Evolutionary conservation across 2,797 vertebrate genomes (phyloP), one percentile per base, ranked within the genome.

Genomic region (Aeoliscus strigatus): DNA sequence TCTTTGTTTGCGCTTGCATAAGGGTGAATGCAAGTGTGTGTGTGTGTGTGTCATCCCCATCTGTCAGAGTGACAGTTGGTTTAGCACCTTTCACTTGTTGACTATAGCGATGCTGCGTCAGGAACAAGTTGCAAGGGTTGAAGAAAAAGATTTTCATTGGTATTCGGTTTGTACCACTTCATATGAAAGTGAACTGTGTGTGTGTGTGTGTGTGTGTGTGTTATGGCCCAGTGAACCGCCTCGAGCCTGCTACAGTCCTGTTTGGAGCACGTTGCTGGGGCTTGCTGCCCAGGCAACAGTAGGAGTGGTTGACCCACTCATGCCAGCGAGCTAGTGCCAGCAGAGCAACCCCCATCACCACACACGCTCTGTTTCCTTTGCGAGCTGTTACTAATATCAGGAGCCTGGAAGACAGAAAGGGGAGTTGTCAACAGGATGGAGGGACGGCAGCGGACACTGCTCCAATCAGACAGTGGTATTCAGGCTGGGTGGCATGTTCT

Each of bases 1-100:
- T 51, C 56, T 72, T 63, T 76, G 60, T 56, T 46, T 43, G 61
- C 54, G 47, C 39, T 38, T 36, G 55, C 66, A 39, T 62, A 27
- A 17, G 16, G 9, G 36, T 70, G 44, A 56, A 61, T 78, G 39
- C 14, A 50, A 18, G 24, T 9, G 54, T 51, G 66, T 50, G 46
- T 39, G 56, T 49, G 40, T 61, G 65, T 53, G 39, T 71, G 55
- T 67, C 66, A 75, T 41, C 14, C 70, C 71, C 70, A 66, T 81
- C 69, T 73, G 70, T 67, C 57, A 17, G n/a, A 33, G 34, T 57
- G 61, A 64, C 64, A 72, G 73, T 40, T 72, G 66, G 9, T 55
- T 60, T 59, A 60, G 38, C 56, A 50, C 46, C 54, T 65, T 57
- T 59, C 21, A 37, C 23, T 52, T 8, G 13, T 29, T 24, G 17